phyloP scores from a whole-genome alignment of 2,113 vertebrate genomes.

The Bagarius yarrelli region DNA sequence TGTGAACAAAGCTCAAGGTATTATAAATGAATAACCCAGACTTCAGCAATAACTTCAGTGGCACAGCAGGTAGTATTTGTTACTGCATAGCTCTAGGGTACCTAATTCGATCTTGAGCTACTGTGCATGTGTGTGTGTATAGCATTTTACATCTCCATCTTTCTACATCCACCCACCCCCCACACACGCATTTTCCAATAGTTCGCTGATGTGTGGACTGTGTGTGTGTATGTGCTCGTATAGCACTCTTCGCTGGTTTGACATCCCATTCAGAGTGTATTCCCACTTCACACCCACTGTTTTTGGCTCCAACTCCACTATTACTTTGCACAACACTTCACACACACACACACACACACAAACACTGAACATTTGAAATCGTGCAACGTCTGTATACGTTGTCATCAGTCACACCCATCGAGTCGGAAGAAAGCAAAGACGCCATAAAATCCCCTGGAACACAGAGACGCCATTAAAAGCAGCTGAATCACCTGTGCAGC shows the following conservation, averaged over 20 bases:
- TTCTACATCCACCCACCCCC: too few relatives aligned
- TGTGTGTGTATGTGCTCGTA: background rate
- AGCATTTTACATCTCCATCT: too few relatives aligned
- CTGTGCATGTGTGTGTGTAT: background rate
- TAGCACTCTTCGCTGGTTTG: background rate
- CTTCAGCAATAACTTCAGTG: too few relatives aligned
- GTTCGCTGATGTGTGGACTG: background rate
- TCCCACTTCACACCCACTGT: background rate
- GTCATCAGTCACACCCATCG: constrained; percentile 1
- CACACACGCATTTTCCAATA: too few relatives aligned
- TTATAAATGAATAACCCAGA: too few relatives aligned
- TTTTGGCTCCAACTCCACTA: background rate
- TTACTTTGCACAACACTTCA: too few relatives aligned
- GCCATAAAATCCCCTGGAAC: constrained; percentile 2
- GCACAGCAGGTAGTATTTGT: background rate
- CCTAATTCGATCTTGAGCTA: background rate
- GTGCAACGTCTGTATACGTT: background rate
- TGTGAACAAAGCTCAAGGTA: background rate
- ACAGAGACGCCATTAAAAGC: constrained; percentile 20
- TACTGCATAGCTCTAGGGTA: background rate
- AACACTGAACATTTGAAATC: background rate
- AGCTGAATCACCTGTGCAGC: background rate
- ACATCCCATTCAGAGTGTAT: background rate
- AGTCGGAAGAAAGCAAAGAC: background rate
- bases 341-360: too few relatives aligned